These are phyloP conservation scores for Drosophila burlai DNA, from an alignment of 1,140 invertebrate genomes.

Conservation along the genomic window DNA sequence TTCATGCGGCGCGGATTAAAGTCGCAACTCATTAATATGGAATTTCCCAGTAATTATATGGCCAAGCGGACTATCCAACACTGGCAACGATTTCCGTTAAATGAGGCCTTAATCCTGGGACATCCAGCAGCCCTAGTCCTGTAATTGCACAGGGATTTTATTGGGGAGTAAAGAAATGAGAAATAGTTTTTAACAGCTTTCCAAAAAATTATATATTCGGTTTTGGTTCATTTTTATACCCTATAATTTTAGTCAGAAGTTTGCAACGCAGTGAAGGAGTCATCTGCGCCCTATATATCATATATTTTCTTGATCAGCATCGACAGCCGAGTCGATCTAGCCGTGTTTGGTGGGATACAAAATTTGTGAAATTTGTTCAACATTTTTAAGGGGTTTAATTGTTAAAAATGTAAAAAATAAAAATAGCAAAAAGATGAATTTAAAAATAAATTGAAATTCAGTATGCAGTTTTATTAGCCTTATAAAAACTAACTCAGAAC, in stretches of 20 bases:
- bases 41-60: conserved; percentile 50
- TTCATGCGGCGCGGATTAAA: conserved; percentile 42
- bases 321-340: too few relatives aligned
- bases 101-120: conserved; percentile 9
- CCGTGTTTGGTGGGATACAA: too few relatives aligned
- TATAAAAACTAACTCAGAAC: too few relatives aligned
- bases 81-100: conserved; percentile 8
- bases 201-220: neutral
- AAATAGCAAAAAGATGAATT: too few relatives aligned
- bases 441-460: too few relatives aligned
- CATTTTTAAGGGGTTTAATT: too few relatives aligned
- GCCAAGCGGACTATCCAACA: conserved; percentile 17
- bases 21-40: conserved; percentile 44
- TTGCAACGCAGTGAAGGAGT: neutral
- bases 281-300: too few relatives aligned
- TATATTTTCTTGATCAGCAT: too few relatives aligned
- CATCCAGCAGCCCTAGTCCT: neutral
- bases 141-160: neutral
- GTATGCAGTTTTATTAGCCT: too few relatives aligned
- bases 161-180: too few relatives aligned
- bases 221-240: neutral
- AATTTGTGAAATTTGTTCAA: too few relatives aligned
- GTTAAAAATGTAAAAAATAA: too few relatives aligned
- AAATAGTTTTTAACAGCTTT: neutral
- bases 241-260: neutral